A percentile compares a stretch with the other conserved stretches of the same genome.
phyloP scores from a whole-genome alignment of 2,797 vertebrate genomes.

The Melanogrammus aeglefinus region DNA sequence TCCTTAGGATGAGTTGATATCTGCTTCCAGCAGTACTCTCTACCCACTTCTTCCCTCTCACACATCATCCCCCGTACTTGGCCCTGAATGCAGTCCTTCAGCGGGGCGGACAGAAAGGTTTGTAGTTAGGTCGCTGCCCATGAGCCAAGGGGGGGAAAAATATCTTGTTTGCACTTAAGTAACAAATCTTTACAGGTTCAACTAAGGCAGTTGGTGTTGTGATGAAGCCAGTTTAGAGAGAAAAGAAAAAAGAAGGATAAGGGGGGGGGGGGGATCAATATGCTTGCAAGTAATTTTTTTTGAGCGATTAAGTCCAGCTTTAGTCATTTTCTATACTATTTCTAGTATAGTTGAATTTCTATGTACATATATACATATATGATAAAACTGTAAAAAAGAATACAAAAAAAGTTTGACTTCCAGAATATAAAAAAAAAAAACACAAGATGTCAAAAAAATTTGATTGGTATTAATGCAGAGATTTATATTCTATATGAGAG shows the following conservation, averaged over 20 bases:
- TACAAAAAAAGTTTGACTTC: slow-evolving; percentile 60
- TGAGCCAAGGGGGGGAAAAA: not conserved
- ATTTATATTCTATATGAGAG: slow-evolving; percentile 79
- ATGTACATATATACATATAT: slow-evolving; percentile 80
- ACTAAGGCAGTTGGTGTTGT: not conserved
- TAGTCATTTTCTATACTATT: slow-evolving; percentile 77
- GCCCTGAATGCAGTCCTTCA: slow-evolving; percentile 11
- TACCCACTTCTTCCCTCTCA: slow-evolving; percentile 3
- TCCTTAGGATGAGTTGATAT: slow-evolving; percentile 31
- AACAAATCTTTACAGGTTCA: not conserved
- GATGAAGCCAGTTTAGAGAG: not conserved
- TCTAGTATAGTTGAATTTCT: slow-evolving; percentile 72
- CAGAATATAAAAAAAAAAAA: slow-evolving; percentile 46
- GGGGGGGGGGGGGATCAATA: slow-evolving; percentile 41
- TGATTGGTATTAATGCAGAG: slow-evolving; percentile 76
- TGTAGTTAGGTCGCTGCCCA: not conserved
- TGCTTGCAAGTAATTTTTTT: slow-evolving; percentile 65
- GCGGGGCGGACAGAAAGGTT: not conserved
- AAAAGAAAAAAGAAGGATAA: not conserved
- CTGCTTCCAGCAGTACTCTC: slow-evolving; percentile 46
- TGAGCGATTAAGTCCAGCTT: slow-evolving; percentile 70
- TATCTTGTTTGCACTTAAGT: not conserved
- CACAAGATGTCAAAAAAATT: slow-evolving; percentile 63
- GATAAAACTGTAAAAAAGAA: slow-evolving; percentile 72
- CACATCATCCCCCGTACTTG: slow-evolving; percentile 21